These are phyloP conservation scores for Neoarius graeffei DNA, from an alignment of 2,113 vertebrate species.

Conservation along the genomic window DNA sequence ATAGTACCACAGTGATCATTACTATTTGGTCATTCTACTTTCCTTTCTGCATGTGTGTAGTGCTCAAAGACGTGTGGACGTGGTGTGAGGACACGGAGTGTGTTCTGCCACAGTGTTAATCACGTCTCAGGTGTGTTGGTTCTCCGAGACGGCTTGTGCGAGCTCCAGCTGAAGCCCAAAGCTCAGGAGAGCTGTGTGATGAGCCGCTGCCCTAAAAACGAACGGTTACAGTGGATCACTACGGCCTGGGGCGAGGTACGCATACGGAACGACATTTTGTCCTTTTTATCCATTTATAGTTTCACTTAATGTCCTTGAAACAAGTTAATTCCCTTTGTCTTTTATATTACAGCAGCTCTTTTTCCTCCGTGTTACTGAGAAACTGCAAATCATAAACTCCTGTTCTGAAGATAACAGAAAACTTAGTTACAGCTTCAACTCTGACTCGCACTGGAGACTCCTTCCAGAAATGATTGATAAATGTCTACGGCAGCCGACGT, in stretches of 20 bases:
- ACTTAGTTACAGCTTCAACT: not conserved
- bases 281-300: not conserved
- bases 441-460: not conserved
- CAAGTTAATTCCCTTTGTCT: not conserved
- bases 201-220: conserved; percentile 88
- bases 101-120: conserved; percentile 80
- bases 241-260: conserved; percentile 89
- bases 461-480: not conserved
- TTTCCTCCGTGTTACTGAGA: not conserved
- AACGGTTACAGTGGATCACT: conserved; percentile 85
- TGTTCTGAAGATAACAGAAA: not conserved
- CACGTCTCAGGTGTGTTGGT: conserved; percentile 66
- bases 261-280: too few species aligned
- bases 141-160: conserved; percentile 81
- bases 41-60: conserved; percentile 49
- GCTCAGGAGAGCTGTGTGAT: conserved; percentile 86
- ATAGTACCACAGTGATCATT: not conserved
- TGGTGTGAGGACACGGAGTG: conserved; percentile 82
- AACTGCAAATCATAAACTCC: not conserved
- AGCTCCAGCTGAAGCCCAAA: conserved; percentile 75
- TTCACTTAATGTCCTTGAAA: not conserved
- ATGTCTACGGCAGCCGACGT: not conserved
- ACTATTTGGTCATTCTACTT: not conserved
- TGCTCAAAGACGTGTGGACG: conserved; percentile 96
- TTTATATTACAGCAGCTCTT: not conserved